Base-by-base conservation (phyloP, 2,797 vertebrate genomes). In the Ara ararauna region DNA sequence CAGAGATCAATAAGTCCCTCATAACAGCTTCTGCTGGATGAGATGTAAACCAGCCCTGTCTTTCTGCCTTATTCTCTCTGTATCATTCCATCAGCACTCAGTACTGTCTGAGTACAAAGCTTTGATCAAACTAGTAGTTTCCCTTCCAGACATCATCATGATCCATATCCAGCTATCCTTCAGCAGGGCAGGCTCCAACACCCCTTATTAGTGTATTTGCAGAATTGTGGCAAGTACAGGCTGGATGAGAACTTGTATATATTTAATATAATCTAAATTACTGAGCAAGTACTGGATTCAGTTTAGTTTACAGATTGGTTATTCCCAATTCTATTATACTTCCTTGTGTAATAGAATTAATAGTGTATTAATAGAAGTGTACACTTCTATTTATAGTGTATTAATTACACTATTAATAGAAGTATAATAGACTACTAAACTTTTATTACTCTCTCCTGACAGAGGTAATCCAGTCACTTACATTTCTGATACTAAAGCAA, bases 111-210 rank as follows among this genome's bases (percentile, higher is more conserved):
- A 95, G 78, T 58, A 74, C 53, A 48, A 72, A 54, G 81, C 96
- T 95, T 95, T 95, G 96, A 96, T 95, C 93, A 96, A 93, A 95
- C 92, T 79, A 56, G 90, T 93, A 96, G 95, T 89, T 96, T 95
- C 85, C 87, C 96, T 96, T 95, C 90, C 72, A 94, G 86, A 96
- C 93, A 93, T 90, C 86, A 94, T 81, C 75, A 76, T 7, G 66
- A 95, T 92, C 87, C 93, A 85, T 93, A 93, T 94, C 94, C 90
- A 95, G 87, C 89, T 91, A 94, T 95, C 92, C 94, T 96, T 94
- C 94, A 95, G 95, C 88, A 81, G 90, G 94, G 94, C 93, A 93
- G 95, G 93, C 89, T 96, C 89, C 47, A 85, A 95, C 96, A 92
- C 54, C 67, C 79, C 81, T 94, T 83, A 92, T 94, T 87, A 97